Evolutionary conservation across 1,140 invertebrate species (phyloP).

Genomic region (Pemphigus obesinymphae): DNA sequence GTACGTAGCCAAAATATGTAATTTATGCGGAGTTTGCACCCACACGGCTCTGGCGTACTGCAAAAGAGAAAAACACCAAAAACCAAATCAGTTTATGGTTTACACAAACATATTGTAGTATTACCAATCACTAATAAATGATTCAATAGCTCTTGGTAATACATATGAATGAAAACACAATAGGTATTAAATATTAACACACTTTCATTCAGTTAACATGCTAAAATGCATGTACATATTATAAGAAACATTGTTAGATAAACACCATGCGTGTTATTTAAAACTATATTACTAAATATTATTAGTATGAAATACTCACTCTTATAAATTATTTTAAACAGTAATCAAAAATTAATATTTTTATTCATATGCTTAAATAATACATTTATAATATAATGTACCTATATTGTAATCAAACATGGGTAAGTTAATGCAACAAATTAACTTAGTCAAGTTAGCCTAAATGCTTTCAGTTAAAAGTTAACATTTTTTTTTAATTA

Average conservation of each 20-base stretch:
- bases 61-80: conserved; percentile 43
- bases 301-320: background rate
- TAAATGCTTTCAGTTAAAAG: no score
- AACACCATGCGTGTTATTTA: conserved; percentile 22
- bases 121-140: conserved; percentile 26
- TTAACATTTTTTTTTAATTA: no score
- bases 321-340: background rate
- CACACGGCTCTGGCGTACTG: conserved; percentile 45
- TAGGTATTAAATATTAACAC: no score
- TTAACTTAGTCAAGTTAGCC: no score
- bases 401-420: no score
- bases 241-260: conserved; percentile 29
- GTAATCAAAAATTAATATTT: background rate
- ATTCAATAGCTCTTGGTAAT: background rate
- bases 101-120: conserved; percentile 27
- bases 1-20: conserved; percentile 37
- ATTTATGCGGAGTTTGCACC: conserved; percentile 44
- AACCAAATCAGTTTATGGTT: conserved; percentile 29
- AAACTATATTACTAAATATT: background rate
- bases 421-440: no score
- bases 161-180: conserved; percentile 19
- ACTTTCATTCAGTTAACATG: background rate
- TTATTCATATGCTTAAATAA: background rate
- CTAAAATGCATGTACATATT: conserved; percentile 19
- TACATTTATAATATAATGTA: no score